Percentiles rank a stretch among this genome's conserved stretches.
Evolutionary conservation across 2,888 invertebrate species (phyloP).

Genomic region (Perizoma affinitatum): DNA sequence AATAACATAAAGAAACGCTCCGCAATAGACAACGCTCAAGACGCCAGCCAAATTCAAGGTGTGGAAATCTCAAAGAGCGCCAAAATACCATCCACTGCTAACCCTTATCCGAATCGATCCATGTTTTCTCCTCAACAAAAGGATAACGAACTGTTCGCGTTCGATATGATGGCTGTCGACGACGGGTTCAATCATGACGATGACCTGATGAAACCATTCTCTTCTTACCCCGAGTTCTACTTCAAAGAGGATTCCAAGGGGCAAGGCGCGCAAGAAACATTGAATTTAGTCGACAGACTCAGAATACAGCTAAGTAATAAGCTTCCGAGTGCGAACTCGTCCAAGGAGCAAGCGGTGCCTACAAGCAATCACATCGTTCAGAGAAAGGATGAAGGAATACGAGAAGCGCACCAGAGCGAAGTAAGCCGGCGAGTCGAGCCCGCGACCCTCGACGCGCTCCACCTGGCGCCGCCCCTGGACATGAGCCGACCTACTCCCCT

Average conservation of each 20-base stretch:
- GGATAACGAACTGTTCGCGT: conserved; percentile 86
- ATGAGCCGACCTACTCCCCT: conserved; percentile 28
- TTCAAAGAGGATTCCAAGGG: conserved; percentile 92
- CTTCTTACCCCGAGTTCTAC: conserved; percentile 86
- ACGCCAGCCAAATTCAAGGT: conserved; percentile 73
- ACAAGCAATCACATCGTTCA: conserved; percentile 54
- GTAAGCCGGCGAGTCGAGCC: neutral
- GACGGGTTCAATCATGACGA: conserved; percentile 88
- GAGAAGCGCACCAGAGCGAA: conserved; percentile 18
- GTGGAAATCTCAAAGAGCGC: conserved; percentile 78
- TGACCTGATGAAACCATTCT: conserved; percentile 87
- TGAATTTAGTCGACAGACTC: conserved; percentile 93
- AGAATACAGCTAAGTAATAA: conserved; percentile 89
- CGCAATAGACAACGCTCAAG: conserved; percentile 66
- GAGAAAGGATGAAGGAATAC: conserved; percentile 44
- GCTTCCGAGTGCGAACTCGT: conserved; percentile 77
- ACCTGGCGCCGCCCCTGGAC: conserved; percentile 24
- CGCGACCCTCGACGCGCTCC: conserved; percentile 7
- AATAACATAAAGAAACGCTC: conserved; percentile 65
- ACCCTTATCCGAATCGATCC: conserved; percentile 82
- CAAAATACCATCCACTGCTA: conserved; percentile 73
- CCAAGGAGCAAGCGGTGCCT: conserved; percentile 61
- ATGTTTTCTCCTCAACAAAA: conserved; percentile 89
- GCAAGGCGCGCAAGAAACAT: conserved; percentile 90
- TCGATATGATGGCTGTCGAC: conserved; percentile 86